Conservation (phyloP, 1,140 invertebrate species). For the Bradysia coprophila region DNA sequence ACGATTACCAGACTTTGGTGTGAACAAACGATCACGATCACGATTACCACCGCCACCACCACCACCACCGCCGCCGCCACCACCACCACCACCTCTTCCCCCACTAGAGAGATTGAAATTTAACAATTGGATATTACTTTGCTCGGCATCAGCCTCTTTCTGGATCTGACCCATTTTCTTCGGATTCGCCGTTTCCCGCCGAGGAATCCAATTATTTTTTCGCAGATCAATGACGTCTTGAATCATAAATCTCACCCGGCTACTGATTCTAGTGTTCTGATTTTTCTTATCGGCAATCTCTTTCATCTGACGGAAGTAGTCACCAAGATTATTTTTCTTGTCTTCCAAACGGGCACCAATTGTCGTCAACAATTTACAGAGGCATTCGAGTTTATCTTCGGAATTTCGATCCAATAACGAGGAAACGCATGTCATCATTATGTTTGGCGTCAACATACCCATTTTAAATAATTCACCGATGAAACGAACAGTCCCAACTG, state of each 20-base stretch:
- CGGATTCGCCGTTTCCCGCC: conserved; percentile 70
- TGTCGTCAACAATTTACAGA: conserved; percentile 80
- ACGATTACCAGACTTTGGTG: too few relatives aligned
- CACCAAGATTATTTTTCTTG: background rate
- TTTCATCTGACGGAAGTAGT: background rate
- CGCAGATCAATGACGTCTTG: conserved; percentile 87
- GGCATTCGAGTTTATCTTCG: conserved; percentile 82
- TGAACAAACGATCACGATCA: conserved; percentile 5
- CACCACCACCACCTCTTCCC: conserved; percentile 15
- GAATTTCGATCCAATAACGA: conserved; percentile 52
- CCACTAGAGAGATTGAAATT: background rate
- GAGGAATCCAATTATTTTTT: conserved; percentile 65
- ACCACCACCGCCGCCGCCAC: conserved; percentile 25
- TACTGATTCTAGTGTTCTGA: conserved; percentile 26
- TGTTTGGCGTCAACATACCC: conserved; percentile 72
- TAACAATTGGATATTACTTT: conserved; percentile 27
- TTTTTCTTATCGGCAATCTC: background rate
- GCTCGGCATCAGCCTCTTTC: conserved; percentile 62
- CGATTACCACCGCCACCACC: conserved; percentile 27
- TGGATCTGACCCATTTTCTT: conserved; percentile 90
- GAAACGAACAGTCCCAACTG: conserved; percentile 72
- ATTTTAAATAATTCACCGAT: conserved; percentile 79
- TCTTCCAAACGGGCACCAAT: conserved; percentile 36
- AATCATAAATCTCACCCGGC: conserved; percentile 75
- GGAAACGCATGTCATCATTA: conserved; percentile 74